Evolutionary conservation across 2,113 vertebrate species (phyloP), one percentile per base, ranked within the genome.

Genomic region (Synodontis membranacea): DNA sequence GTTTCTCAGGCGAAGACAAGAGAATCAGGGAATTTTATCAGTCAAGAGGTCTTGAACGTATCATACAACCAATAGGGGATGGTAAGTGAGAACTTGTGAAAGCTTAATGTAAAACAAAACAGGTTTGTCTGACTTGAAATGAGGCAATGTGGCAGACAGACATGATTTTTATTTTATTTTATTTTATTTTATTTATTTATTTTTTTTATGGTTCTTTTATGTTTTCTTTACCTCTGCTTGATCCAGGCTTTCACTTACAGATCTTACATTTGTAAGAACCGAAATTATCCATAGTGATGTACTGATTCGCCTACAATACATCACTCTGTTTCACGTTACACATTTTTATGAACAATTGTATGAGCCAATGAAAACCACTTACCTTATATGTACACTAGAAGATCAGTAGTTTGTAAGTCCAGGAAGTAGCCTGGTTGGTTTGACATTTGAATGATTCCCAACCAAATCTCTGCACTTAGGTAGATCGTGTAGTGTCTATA

Each of bases 1-100:
- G 19, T 52, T 52, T 52, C 39, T 80, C 95, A 99, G 98, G 96
- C 92, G 98, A 99, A 93, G 98, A 99, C 92, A 96, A 96, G 89
- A 93, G 98, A 91, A 99, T 99, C 94, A 96, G 97, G 46, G 97
- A 99, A 72, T 99, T 99, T 93, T 98, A 97, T 93, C 98, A 99
- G 93, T 98, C 97, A 0, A 95, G 98, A 0, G 97, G 98, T 39
- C 94, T 99, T 34, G 98, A 99, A 92, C 94, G 98, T 68, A 95
- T 97, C 83, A 94, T 97, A 1, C 98, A 99, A 84, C 96, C 97
- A 7, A 90, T 93, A 15, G 93, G 95, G 2, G 97, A 98, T 87
- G 97, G 97, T 99, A 93, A 88, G 14, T 5, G 72, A 64, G 12
- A 28, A 19, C 83, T 14, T 79, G 19, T 56, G 0, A 50, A 44